A percentile compares a stretch with the other conserved stretches of the same genome.
Evolutionary conservation across 2,113 vertebrate genomes (phyloP).

Genomic region (Verasper variegatus): DNA sequence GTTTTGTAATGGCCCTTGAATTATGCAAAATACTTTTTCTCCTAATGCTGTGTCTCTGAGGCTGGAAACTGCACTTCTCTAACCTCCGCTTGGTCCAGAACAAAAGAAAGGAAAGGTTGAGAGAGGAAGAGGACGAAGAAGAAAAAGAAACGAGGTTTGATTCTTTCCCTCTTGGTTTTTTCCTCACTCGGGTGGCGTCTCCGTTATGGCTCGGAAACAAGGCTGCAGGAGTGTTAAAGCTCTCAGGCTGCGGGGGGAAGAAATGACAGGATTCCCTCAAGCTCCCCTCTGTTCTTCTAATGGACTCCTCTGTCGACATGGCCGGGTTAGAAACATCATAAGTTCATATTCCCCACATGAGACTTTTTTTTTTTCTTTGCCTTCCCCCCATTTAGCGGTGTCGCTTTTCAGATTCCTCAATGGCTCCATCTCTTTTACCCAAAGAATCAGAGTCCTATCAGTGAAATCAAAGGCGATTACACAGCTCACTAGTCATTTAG

Average conservation of each 20-base stretch:
- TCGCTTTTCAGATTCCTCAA: conserved; percentile 85
- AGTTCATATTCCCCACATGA: conserved; percentile 87
- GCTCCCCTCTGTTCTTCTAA: conserved; percentile 88
- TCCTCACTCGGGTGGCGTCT: conserved; percentile 57
- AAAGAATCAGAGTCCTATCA: conserved; percentile 89
- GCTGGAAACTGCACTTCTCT: conserved; percentile 3
- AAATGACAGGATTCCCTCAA: conserved; percentile 86
- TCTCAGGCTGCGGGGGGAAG: conserved; percentile 84
- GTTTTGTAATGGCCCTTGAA: conserved; percentile 33
- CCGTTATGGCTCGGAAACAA: conserved; percentile 54
- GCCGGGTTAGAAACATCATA: conserved; percentile 86
- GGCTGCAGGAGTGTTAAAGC: conserved; percentile 82
- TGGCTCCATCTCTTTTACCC: conserved; percentile 81
- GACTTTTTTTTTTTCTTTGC: conserved; percentile 75
- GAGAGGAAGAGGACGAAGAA: conserved; percentile 41
- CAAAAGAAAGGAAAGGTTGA: conserved; percentile 64
- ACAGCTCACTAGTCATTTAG: conserved; percentile 90
- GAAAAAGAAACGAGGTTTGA: conserved; percentile 35
- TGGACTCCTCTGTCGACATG: conserved; percentile 86
- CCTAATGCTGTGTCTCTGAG: conserved; percentile 45
- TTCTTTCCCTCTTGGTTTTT: conserved; percentile 37
- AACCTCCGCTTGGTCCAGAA: conserved; percentile 49
- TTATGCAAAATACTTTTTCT: conserved; percentile 55
- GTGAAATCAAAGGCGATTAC: conserved; percentile 90
- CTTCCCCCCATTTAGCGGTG: conserved; percentile 68